A percentile compares a stretch with the other conserved stretches of the same genome.
Conservation (phyloP, 2,888 invertebrate species). For the Fragum whitleyi region DNA sequence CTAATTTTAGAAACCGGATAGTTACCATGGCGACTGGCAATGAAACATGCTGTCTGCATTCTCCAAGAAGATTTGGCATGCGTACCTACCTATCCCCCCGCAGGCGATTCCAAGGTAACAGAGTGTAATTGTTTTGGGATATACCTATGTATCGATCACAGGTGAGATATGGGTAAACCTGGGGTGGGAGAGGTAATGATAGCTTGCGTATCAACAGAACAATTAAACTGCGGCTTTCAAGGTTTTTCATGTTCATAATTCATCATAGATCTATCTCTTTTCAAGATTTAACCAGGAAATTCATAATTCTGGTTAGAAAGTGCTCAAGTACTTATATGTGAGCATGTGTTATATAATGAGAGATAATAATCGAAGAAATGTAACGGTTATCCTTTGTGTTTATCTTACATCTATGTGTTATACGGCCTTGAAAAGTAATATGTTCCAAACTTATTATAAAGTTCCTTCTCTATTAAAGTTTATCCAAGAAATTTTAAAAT, state of each 20-base stretch:
- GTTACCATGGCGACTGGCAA: conserved; percentile 63
- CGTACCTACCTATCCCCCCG: background rate
- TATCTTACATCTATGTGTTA: no score
- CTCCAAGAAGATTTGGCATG: conserved; percentile 48
- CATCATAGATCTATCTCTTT: background rate
- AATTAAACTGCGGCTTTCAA: background rate
- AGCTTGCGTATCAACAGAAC: conserved; percentile 1
- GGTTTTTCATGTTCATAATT: background rate
- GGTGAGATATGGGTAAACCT: background rate
- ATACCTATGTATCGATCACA: background rate
- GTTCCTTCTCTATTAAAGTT: no score
- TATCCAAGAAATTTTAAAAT: no score
- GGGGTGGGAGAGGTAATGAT: background rate
- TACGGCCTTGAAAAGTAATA: no score
- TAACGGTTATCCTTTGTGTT: no score
- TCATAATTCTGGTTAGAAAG: background rate
- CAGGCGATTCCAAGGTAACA: conserved; percentile 49
- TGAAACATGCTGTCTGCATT: conserved; percentile 68
- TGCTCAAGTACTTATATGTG: background rate
- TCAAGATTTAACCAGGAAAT: background rate
- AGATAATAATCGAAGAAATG: background rate
- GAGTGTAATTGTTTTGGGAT: background rate
- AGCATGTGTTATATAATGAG: background rate
- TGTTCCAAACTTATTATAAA: no score
- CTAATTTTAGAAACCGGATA: conserved; percentile 66